Conservation (phyloP, 2,888 invertebrate species). For the Petrolisthes cinctipes region DNA sequence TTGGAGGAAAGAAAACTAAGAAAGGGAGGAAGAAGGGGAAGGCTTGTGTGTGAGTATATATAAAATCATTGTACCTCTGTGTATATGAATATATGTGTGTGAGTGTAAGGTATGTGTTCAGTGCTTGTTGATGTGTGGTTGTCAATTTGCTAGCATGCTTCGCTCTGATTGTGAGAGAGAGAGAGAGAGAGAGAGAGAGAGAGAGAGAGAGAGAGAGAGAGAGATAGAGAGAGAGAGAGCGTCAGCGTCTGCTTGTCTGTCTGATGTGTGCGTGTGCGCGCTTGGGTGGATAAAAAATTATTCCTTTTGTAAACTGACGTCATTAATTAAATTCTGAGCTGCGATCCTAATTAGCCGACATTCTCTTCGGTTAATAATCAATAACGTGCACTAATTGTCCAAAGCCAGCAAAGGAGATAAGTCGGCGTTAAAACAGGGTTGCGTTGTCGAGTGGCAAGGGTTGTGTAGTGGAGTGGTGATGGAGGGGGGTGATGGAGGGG, state of each 20-base stretch:
- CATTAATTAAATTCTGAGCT: conserved; percentile 38
- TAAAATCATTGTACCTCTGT: no score
- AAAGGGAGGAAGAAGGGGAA: neutral
- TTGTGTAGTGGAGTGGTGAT: neutral
- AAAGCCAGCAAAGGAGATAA: conserved; percentile 24
- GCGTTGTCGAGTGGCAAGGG: no score
- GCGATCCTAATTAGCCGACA: conserved; percentile 31
- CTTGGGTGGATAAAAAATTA: conserved; percentile 15
- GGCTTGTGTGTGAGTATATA: neutral
- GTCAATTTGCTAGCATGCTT: no score
- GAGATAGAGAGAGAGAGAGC: neutral
- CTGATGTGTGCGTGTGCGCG: conserved; percentile 13
- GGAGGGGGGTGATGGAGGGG: neutral
- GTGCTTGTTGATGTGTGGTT: no score
- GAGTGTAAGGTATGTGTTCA: no score
- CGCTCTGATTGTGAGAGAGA: neutral
- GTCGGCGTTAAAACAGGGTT: neutral
- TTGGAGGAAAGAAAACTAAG: neutral
- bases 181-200: neutral
- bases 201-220: neutral
- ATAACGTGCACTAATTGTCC: conserved; percentile 10
- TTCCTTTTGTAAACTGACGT: conserved; percentile 40
- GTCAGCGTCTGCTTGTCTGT: no score
- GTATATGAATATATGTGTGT: no score
- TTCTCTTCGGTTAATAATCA: conserved; percentile 29